Conservation (phyloP, 2,797 vertebrate species). For the Sebastes itinus region DNA sequence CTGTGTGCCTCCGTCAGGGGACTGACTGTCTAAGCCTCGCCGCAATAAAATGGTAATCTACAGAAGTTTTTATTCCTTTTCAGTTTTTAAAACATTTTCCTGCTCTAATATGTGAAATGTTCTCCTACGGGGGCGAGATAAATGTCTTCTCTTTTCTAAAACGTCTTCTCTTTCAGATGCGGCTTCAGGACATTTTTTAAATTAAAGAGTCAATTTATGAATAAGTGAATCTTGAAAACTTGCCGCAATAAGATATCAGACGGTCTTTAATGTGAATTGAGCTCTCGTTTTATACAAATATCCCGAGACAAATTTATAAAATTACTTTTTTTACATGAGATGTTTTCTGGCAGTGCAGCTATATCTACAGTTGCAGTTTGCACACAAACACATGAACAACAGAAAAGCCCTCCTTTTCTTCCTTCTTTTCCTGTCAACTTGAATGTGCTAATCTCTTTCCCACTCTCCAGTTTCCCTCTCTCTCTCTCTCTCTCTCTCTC, state of each 20-base stretch:
- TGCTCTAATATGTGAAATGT: background rate
- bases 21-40: constrained; percentile 22
- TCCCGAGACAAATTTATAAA: background rate
- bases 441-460: constrained; percentile 20
- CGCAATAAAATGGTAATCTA: constrained; percentile 30
- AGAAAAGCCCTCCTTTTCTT: background rate
- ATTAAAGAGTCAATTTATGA: background rate
- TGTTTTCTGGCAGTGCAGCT: background rate
- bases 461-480: background rate
- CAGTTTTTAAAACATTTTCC: background rate
- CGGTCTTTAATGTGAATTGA: background rate
- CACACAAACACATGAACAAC: background rate
- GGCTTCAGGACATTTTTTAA: background rate
- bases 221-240: constrained; percentile 12
- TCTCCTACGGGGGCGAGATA: background rate
- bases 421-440: constrained; percentile 13
- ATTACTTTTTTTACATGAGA: background rate
- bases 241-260: background rate
- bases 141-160: background rate
- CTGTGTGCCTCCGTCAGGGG: constrained; percentile 34
- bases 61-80: background rate
- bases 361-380: background rate
- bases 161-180: background rate
- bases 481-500: background rate
- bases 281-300: background rate